These are phyloP conservation scores for Pachliopta kotzebuea DNA, from an alignment of 2,888 invertebrate species.

Conservation along the genomic window DNA sequence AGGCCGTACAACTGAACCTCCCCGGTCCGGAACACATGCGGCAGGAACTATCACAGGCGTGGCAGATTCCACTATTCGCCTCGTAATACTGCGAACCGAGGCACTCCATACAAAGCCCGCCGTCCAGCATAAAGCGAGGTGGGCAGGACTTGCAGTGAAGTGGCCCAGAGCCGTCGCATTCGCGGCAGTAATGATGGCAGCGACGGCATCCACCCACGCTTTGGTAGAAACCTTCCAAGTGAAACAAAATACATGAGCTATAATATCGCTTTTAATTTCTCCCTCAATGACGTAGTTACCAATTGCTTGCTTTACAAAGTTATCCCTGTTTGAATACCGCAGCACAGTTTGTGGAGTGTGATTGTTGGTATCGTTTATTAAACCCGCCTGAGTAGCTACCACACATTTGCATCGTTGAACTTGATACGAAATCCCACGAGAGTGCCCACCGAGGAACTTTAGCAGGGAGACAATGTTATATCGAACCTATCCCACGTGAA, in stretches of 20 bases:
- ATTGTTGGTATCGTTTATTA: no score
- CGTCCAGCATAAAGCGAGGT: slow-evolving; percentile 85
- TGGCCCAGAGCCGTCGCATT: slow-evolving; percentile 90
- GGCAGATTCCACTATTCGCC: slow-evolving; percentile 83
- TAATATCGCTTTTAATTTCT: no score
- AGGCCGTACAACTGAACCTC: slow-evolving; percentile 84
- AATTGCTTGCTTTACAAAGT: no score
- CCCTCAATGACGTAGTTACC: no score
- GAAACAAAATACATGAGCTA: not conserved
- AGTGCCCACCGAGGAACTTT: no score
- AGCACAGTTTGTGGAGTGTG: no score
- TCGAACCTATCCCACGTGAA: no score
- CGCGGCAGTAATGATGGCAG: slow-evolving; percentile 93
- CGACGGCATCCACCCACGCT: slow-evolving; percentile 90
- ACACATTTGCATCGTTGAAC: no score
- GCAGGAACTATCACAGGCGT: slow-evolving; percentile 83
- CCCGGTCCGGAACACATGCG: slow-evolving; percentile 84
- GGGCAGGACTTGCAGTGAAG: slow-evolving; percentile 87
- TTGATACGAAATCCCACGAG: no score
- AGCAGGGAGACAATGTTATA: no score
- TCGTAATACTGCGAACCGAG: slow-evolving; percentile 88
- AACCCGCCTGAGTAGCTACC: no score
- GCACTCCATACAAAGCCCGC: slow-evolving; percentile 88
- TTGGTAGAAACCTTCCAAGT: slow-evolving; percentile 85
- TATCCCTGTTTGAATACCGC: no score